Evolutionary conservation across 1,140 invertebrate species (phyloP).

Genomic region (Spodoptera litura): DNA sequence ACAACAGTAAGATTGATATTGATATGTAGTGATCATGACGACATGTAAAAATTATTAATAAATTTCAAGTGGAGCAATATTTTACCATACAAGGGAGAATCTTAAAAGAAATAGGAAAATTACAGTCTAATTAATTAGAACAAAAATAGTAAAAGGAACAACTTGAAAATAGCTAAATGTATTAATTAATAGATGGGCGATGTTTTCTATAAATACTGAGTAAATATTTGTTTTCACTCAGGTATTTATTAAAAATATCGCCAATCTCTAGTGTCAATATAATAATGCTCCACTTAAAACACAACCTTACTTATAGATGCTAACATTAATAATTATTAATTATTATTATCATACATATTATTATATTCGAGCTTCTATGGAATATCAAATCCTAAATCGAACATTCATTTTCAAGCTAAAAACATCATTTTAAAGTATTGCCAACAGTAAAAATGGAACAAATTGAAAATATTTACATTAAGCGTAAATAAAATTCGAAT

Average conservation of each 20-base stretch:
- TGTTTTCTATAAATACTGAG: too few relatives aligned
- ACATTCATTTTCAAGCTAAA: conserved; percentile 24
- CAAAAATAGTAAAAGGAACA: too few relatives aligned
- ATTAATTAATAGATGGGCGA: too few relatives aligned
- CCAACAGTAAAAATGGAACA: conserved; percentile 21
- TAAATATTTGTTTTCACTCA: too few relatives aligned
- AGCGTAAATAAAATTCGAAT: too few relatives aligned
- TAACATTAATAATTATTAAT: neutral
- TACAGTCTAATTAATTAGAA: too few relatives aligned
- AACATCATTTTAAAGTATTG: conserved; percentile 18
- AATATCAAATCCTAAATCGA: conserved; percentile 57
- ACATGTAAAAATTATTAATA: conserved; percentile 9
- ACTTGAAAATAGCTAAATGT: too few relatives aligned
- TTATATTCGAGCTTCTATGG: conserved; percentile 33
- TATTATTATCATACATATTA: conserved; percentile 28
- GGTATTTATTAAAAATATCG: too few relatives aligned
- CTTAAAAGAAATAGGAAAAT: too few relatives aligned
- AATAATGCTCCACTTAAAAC: conserved; percentile 26
- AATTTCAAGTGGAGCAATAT: conserved; percentile 28
- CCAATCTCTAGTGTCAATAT: too few relatives aligned
- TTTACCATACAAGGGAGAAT: too few relatives aligned
- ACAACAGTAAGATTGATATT: conserved; percentile 29
- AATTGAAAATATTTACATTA: neutral
- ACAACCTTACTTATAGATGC: conserved; percentile 4
- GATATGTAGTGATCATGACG: conserved; percentile 20